These are phyloP conservation scores for Pogona vitticeps DNA, from an alignment of 2,113 vertebrate species.

Conservation along the genomic window DNA sequence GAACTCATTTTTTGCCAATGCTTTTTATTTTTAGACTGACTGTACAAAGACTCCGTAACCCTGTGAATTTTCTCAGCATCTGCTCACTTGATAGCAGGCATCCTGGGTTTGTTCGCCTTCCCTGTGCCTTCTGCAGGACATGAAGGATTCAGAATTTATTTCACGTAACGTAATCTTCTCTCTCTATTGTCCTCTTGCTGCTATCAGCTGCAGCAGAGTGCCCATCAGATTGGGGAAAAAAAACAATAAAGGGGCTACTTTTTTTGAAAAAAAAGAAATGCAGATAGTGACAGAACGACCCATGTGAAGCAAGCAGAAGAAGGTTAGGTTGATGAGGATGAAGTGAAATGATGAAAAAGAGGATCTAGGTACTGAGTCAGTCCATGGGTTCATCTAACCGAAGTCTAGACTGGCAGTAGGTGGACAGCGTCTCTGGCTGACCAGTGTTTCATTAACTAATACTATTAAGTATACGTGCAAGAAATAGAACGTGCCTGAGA, in stretches of 20 bases:
- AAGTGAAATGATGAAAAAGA: neutral
- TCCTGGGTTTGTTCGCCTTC: constrained; percentile 35
- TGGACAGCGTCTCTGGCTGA: too few relatives aligned
- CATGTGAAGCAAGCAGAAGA: neutral
- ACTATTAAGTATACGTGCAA: too few relatives aligned
- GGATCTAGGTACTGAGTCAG: neutral
- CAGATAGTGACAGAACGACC: neutral
- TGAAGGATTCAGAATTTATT: constrained; percentile 5
- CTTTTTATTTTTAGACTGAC: constrained; percentile 63
- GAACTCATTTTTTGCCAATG: constrained; percentile 62
- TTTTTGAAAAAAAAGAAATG: neutral
- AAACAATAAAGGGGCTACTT: neutral
- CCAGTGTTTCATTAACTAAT: too few relatives aligned
- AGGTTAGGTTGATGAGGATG: neutral
- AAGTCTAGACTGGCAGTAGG: too few relatives aligned
- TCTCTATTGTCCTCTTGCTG: neutral
- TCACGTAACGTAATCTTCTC: too few relatives aligned
- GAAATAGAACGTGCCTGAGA: too few relatives aligned
- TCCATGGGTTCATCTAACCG: neutral
- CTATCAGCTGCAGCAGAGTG: neutral
- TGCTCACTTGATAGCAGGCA: constrained; percentile 43
- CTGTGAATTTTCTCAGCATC: constrained; percentile 57
- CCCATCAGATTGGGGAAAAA: too few relatives aligned
- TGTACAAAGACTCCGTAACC: constrained; percentile 41
- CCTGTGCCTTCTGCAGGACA: constrained; percentile 36